Base-by-base conservation (phyloP, 2,888 invertebrate genomes). In the Lottia scabra region DNA sequence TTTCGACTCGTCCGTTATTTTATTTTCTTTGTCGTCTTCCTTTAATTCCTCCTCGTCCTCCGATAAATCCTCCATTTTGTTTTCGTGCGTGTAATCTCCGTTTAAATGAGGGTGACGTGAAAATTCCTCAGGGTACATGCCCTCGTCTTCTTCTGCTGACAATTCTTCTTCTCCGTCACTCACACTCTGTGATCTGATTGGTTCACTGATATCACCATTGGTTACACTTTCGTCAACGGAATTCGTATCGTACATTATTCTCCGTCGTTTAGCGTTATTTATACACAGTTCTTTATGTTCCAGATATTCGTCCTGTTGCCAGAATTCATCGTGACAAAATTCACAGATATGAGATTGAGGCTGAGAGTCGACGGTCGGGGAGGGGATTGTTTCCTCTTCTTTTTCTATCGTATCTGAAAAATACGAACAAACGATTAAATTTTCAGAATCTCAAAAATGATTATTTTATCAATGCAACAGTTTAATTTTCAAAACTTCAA, bases 21-120 rank as follows among this genome's bases (percentile, higher is more conserved):
- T 72, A 15, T 72, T 70, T 64, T 72, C 71, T 19, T 73, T 63
- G 19, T 76, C 75, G 12, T 70, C 74, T 10, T 76, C 75, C 45
- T 71, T 68, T 43, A 72, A 75, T 70, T 79, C 80, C 30, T 78
- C 77, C 63, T 78, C 78, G 70, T 80, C 76, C 27, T 74, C 71
- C 62, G 73, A 79, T 27, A 72, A 73, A 45, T 75, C 64, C 43
- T 80, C 77, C 46, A 23, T 67, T 30, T 46, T 48, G 6, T 10
- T 65, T 19, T 56, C 56, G 56, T 56, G 19, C 3, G 56, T 56
- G 56, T 23, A 56, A 56, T 56, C 56, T 56, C 56, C 4, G 56
- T 56, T 56, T 23, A 56, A 19, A 23, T 56, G 56, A 23, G 19
- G 4, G 10, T 38, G 38, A 6, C 38, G 38, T 4, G 56, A 23